Evolutionary conservation across 2,113 vertebrate genomes (phyloP), one percentile per base, ranked within the genome.

Genomic region (Calidris pygmaea): DNA sequence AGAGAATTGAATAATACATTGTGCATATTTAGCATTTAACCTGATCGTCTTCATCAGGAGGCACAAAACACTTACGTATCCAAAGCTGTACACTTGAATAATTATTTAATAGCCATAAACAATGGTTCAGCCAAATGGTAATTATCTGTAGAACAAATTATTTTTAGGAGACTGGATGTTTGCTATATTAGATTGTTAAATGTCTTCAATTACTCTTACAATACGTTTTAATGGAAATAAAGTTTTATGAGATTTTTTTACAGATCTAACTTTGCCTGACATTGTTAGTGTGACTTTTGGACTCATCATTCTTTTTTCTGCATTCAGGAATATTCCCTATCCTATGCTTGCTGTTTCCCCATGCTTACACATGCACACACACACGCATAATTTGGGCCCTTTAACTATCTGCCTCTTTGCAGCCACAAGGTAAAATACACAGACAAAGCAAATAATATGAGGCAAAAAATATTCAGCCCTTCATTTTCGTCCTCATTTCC

Each of bases 101-200:
- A 92, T 81, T 84, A 82, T 86, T 81, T 94, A 95, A 88, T 73
- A 95, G 55, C 73, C 76, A 92, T 92, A 94, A 95, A 94, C 84
- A 88, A 39, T 24, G 19, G 27, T 91, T 95, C 85, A 93, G 32
- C 52, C 91, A 94, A 94, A 59, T 90, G 60, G 60, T 47, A 95
- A 95, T 96, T 94, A 80, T 81, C 70, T 80, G 60, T 48, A 80
- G 19, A 94, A 72, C 47, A 95, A 94, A 92, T 85, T 92, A 81
- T 66, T 93, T 96, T 95, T 89, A 70, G 60, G 63, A 72, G 81
- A 59, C 68, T 70, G 59, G 65, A 72, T 91, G 15, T 74, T 93
- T 11, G 0, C 41, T 89, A 8, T 30, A 58, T 18, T 65, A 83
- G 85, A 43, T 72, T 87, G 55, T 50, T 76, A 81, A 94, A 95